Evolutionary conservation across 2,888 invertebrate genomes (phyloP).

Genomic region (Phyto melanocephala): DNA sequence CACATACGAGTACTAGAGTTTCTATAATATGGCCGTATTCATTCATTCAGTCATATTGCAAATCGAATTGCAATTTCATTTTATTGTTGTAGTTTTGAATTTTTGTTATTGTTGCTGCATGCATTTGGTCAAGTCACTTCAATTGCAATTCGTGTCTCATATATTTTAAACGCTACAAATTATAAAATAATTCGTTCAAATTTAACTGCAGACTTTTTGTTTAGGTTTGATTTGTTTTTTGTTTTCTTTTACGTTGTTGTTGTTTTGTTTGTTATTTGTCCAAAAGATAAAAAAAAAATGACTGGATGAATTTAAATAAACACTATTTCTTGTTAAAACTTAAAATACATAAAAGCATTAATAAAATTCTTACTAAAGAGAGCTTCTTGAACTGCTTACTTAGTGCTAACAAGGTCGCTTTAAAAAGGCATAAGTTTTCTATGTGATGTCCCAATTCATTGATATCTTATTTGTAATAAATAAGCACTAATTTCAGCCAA

Average conservation of each 20-base stretch:
- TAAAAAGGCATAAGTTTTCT: too few relatives aligned
- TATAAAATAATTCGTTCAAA: conserved; percentile 64
- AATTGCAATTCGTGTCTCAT: conserved; percentile 65
- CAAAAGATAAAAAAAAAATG: background rate
- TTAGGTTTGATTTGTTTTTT: background rate
- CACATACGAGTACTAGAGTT: too few relatives aligned
- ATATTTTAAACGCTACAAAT: conserved; percentile 64
- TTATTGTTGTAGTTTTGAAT: conserved; percentile 29
- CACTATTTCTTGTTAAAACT: conserved; percentile 19
- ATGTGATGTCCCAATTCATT: too few relatives aligned
- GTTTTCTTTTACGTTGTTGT: background rate
- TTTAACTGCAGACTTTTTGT: conserved; percentile 39
- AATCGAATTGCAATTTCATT: conserved; percentile 48
- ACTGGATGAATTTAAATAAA: conserved; percentile 10
- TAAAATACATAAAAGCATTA: background rate
- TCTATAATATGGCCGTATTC: too few relatives aligned
- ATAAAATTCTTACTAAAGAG: background rate
- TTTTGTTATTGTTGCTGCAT: conserved; percentile 13
- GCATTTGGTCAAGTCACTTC: conserved; percentile 59
- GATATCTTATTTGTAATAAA: too few relatives aligned
- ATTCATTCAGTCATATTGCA: conserved; percentile 40
- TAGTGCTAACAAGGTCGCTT: too few relatives aligned
- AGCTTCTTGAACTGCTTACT: too few relatives aligned
- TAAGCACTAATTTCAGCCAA: too few relatives aligned
- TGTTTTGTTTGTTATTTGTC: conserved; percentile 30